These are phyloP conservation scores for Bombus vancouverensis DNA, from an alignment of 1,140 invertebrate species.

Conservation along the genomic window DNA sequence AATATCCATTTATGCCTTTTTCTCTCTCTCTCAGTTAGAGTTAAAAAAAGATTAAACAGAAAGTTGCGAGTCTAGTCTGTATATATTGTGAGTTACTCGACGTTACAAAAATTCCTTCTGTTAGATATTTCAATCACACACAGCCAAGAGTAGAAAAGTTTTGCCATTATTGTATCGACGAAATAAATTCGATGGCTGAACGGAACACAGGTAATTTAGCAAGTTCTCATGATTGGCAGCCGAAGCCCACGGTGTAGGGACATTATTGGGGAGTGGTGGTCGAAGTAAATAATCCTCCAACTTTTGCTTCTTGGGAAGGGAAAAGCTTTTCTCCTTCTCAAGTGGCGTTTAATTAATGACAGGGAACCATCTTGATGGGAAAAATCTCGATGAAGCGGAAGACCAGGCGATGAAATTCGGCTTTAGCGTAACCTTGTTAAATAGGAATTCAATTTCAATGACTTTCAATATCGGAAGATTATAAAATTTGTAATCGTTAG, in stretches of 20 bases:
- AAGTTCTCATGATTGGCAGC: slow-evolving; percentile 69
- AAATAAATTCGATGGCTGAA: slow-evolving; percentile 47
- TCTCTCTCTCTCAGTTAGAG: too few species aligned
- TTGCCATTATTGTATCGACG: slow-evolving; percentile 8
- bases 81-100: neutral
- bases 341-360: slow-evolving; percentile 48
- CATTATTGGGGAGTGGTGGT: neutral
- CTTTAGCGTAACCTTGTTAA: neutral
- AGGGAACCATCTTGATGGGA: neutral
- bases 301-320: slow-evolving; percentile 49
- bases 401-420: neutral
- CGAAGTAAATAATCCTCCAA: slow-evolving; percentile 60
- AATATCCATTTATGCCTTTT: neutral
- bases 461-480: neutral
- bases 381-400: neutral
- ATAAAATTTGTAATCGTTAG: neutral
- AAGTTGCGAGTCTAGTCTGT: neutral
- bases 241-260: slow-evolving; percentile 25
- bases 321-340: neutral
- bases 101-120: neutral
- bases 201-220: slow-evolving; percentile 57
- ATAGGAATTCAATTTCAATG: neutral
- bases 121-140: neutral
- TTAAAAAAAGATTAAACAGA: neutral
- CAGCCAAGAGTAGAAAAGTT: neutral